A percentile compares a stretch with the other conserved stretches of the same genome.
Evolutionary conservation across 64 coral and sea anemone species (phyloP).

Genomic region (Cladopsammia gracilis): DNA sequence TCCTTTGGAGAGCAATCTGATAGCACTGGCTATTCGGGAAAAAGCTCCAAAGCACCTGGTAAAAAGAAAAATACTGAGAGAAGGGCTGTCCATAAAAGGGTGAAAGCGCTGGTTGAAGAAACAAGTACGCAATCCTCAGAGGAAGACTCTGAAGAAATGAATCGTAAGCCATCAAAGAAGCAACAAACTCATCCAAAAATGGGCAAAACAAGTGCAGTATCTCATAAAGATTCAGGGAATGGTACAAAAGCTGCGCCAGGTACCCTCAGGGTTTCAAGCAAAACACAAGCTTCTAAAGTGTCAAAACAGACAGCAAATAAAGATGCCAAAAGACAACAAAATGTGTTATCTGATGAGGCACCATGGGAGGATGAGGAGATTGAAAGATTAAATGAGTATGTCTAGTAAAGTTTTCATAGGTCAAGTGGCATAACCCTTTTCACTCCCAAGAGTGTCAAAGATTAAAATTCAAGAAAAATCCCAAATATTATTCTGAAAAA

Average conservation of each 20-base stretch:
- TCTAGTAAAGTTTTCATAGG: neutral
- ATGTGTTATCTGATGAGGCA: neutral
- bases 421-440: neutral
- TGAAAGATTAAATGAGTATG: slow-evolving; percentile 53
- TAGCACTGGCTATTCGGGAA: neutral
- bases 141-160: neutral
- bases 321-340: neutral
- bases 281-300: neutral
- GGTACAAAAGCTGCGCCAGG: neutral
- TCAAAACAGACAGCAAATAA: slow-evolving; percentile 24
- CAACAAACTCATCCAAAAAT: neutral
- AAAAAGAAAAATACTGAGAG: neutral
- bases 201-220: neutral
- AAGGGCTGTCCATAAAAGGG: neutral
- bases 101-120: neutral
- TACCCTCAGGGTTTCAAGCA: neutral
- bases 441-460: too few relatives aligned
- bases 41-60: neutral
- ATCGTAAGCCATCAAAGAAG: neutral
- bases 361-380: slow-evolving; percentile 60
- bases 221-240: neutral
- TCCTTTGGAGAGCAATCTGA: slow-evolving; percentile 1
- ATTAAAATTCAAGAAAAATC: too few relatives aligned
- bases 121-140: slow-evolving; percentile 16
- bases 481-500: too few relatives aligned